Evolutionary conservation across 2,797 vertebrate genomes (phyloP), one percentile per base, ranked within the genome.

Genomic region (Otus scops): DNA sequence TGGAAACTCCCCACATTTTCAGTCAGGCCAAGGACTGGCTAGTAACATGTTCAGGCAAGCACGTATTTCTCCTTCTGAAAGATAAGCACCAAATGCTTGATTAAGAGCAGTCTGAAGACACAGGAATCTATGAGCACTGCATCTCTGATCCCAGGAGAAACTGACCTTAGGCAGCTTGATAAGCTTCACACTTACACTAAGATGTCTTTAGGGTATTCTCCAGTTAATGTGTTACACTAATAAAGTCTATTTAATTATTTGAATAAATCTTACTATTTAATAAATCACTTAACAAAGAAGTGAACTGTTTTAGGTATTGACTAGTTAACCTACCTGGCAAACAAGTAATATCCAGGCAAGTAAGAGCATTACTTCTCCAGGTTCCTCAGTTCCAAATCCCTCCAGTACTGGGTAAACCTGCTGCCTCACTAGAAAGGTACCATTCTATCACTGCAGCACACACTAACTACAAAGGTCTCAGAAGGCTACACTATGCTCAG

Each of bases 211-310:
- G 89, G 92, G 68, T 48, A 83, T 71, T 83, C 48, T 89, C 60
- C 45, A 89, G 48, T 64, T 89, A 80, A 77, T 20, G 65, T 11
- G 36, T 61, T 45, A 61, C 54, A 41, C 50, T 59, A 88, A 71
- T 80, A 53, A 84, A 88, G 53, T 45, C 45, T 83, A 51, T 65
- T 82, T 75, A 78, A 86, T 50, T 73, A 88, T 88, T 41, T 90
- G 59, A 90, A 81, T 90, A 92, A 84, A 84, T 43, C 54, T 95
- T 41, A 77, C 23, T 69, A 11, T 78, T 92, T 92, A 95, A 65
- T 63, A 88, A 73, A 88, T 90, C 22, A 50, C 80, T 90, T 78
- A 65, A 93, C 65, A 91, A 94, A 94, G 38, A n/a, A 90, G 6
- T 50, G n/a, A 92, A 61, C 43, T 92, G 50, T 51, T 93, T 90